A percentile compares a stretch with the other conserved stretches of the same genome.
These are phyloP conservation scores for Diplazon laetatorius DNA, from an alignment of 2,888 invertebrate species.

Conservation along the genomic window DNA sequence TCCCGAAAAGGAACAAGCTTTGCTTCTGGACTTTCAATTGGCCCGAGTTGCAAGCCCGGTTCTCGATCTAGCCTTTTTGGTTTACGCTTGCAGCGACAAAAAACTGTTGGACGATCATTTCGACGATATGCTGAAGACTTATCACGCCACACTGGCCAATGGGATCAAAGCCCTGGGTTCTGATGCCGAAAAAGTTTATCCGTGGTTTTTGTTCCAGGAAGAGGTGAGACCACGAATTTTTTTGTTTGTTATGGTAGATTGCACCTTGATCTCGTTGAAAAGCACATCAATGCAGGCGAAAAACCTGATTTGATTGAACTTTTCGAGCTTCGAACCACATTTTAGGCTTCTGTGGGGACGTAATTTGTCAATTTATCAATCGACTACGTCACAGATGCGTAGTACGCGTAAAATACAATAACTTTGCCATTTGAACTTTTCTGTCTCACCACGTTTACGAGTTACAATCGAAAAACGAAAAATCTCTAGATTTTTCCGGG, in stretches of 20 bases:
- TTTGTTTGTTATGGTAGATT: neutral
- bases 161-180: slow-evolving; percentile 86
- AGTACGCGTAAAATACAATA: too few relatives aligned
- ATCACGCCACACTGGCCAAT: slow-evolving; percentile 84
- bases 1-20: slow-evolving; percentile 79
- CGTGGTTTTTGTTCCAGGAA: slow-evolving; percentile 83
- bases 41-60: slow-evolving; percentile 85
- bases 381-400: too few relatives aligned
- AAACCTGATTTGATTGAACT: too few relatives aligned
- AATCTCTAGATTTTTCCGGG: too few relatives aligned
- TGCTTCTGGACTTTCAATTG: slow-evolving; percentile 89
- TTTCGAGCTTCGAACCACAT: too few relatives aligned
- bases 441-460: too few relatives aligned
- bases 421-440: too few relatives aligned
- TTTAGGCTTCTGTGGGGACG: too few relatives aligned
- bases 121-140: slow-evolving; percentile 85
- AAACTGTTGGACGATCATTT: slow-evolving; percentile 85
- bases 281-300: neutral
- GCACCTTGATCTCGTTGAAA: neutral
- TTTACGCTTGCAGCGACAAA: slow-evolving; percentile 86
- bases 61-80: slow-evolving; percentile 85
- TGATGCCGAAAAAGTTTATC: slow-evolving; percentile 84
- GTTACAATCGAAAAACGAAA: too few relatives aligned
- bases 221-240: slow-evolving; percentile 80
- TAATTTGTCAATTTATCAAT: too few relatives aligned